Evolutionary conservation across 2,113 vertebrate genomes (phyloP).

Genomic region (Puffinus mauretanicus): DNA sequence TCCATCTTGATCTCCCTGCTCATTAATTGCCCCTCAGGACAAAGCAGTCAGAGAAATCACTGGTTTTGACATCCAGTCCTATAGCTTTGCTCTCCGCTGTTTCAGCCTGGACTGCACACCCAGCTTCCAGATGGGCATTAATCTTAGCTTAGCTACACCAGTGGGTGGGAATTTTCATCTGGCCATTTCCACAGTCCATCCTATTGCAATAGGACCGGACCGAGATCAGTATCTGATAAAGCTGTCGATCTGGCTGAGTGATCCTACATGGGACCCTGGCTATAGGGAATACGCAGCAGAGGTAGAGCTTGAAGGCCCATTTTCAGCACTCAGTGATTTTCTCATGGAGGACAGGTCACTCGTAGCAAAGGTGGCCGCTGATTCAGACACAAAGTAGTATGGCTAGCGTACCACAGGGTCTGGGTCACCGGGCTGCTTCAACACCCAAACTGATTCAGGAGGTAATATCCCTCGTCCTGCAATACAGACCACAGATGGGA

Average conservation of each 20-base stretch:
- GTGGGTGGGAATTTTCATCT: neutral
- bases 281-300: neutral
- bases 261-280: neutral
- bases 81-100: neutral
- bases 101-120: neutral
- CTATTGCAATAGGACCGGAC: neutral
- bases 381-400: fast-evolving
- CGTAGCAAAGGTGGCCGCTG: neutral
- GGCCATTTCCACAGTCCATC: neutral
- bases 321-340: neutral
- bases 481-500: neutral
- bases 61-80: neutral
- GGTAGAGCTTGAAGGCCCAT: neutral
- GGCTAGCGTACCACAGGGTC: neutral
- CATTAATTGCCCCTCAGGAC: neutral
- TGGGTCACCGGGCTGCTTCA: neutral
- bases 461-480: neutral
- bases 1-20: neutral
- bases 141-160: neutral
- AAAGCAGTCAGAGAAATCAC: neutral
- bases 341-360: neutral
- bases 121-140: neutral
- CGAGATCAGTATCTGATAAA: neutral
- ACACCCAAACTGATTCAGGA: neutral
- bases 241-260: neutral